Evolutionary conservation across 2,888 invertebrate species (phyloP).

Genomic region (Melanostoma mellinum): DNA sequence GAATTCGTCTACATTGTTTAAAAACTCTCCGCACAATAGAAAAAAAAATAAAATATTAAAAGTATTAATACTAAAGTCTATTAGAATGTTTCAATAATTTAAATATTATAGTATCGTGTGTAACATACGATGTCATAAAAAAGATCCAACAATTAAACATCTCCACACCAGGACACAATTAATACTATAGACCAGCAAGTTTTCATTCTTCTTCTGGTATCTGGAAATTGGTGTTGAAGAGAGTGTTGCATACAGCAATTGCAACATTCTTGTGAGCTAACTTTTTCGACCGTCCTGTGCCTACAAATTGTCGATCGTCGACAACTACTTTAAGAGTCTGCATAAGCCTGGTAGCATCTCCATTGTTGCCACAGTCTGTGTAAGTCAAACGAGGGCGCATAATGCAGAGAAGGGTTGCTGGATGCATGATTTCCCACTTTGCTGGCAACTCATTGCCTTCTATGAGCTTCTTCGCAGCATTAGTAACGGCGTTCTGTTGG

Average conservation of each 20-base stretch:
- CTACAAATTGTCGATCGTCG: conserved; percentile 85
- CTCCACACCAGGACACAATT: no score
- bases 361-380: conserved; percentile 84
- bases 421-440: conserved; percentile 88
- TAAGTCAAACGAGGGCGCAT: conserved; percentile 88
- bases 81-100: background rate
- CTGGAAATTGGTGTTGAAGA: conserved; percentile 82
- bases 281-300: conserved; percentile 86
- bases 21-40: no score
- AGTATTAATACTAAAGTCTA: conserved; percentile 11
- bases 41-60: conserved; percentile 6
- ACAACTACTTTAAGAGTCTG: conserved; percentile 88
- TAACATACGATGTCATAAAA: background rate
- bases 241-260: conserved; percentile 83
- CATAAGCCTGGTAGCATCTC: conserved; percentile 86
- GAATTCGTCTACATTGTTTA: no score
- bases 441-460: conserved; percentile 84
- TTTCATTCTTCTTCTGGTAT: conserved; percentile 34
- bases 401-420: conserved; percentile 87
- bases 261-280: conserved; percentile 87
- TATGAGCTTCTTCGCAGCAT: conserved; percentile 81
- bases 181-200: background rate
- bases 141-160: background rate
- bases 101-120: no score
- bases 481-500: conserved; percentile 67